phyloP scores from a whole-genome alignment of 2,113 vertebrate genomes.

The Halcyon senegalensis region DNA sequence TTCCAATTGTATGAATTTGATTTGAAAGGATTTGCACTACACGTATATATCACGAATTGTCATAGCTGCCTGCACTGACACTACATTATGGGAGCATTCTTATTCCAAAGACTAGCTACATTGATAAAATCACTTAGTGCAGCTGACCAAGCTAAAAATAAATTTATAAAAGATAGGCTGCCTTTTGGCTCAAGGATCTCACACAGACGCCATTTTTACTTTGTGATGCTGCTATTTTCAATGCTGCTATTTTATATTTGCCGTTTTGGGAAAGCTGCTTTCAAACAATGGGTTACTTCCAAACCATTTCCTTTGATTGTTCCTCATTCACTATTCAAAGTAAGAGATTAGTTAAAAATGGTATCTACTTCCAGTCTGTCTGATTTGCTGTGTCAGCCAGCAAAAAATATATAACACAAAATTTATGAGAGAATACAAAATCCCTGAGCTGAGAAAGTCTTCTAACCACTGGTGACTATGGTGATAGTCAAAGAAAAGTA shows the following conservation, averaged over 20 bases:
- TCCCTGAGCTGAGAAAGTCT: not conserved
- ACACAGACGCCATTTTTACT: not conserved
- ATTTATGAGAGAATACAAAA: not conserved
- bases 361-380: not conserved
- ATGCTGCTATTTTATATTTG: slow-evolving; percentile 6
- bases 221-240: not conserved
- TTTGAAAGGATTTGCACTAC: not conserved
- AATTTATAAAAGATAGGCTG: not conserved
- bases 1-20: not conserved
- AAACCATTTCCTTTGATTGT: slow-evolving; percentile 42
- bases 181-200: slow-evolving; percentile 5
- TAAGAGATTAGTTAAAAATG: not conserved
- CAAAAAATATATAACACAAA: not conserved
- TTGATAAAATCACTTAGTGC: slow-evolving; percentile 14
- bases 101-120: not conserved
- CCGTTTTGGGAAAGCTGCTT: slow-evolving; percentile 25
- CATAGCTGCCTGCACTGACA: not conserved
- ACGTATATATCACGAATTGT: not conserved
- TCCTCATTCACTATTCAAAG: not conserved
- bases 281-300: slow-evolving; percentile 25
- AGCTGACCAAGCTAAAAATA: slow-evolving; percentile 46
- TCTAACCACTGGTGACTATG: not conserved
- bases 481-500: not conserved
- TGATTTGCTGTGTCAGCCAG: not conserved
- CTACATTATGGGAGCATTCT: not conserved